Evolutionary conservation across 2,797 vertebrate species (phyloP).

Genomic region (Ptychadena robeensis): DNA sequence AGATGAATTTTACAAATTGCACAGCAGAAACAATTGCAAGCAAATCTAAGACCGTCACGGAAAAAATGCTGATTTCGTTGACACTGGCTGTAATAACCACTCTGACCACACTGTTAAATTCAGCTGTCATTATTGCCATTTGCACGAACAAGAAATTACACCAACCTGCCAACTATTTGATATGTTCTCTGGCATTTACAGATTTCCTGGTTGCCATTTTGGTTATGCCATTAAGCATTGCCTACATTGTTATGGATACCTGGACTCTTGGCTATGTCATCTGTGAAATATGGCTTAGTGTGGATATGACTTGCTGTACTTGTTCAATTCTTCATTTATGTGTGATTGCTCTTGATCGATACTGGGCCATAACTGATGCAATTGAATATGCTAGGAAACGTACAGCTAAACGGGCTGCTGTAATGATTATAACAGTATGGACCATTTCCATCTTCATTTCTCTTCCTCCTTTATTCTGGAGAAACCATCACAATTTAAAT

Average conservation of each 20-base stretch:
- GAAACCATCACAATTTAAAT: constrained; percentile 70
- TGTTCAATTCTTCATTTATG: constrained; percentile 91
- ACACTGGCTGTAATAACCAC: constrained; percentile 79
- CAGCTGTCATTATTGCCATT: constrained; percentile 84
- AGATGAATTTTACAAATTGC: constrained; percentile 84
- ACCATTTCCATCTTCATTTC: constrained; percentile 86
- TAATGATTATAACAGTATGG: constrained; percentile 85
- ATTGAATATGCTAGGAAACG: constrained; percentile 85
- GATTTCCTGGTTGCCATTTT: constrained; percentile 87
- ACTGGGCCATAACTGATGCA: constrained; percentile 91
- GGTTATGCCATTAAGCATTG: constrained; percentile 89
- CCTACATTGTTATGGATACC: constrained; percentile 82
- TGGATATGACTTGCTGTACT: constrained; percentile 91
- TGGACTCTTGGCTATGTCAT: constrained; percentile 85
- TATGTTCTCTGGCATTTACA: constrained; percentile 89
- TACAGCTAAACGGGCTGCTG: constrained; percentile 77
- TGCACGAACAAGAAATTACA: constrained; percentile 88
- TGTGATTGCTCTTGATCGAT: constrained; percentile 88
- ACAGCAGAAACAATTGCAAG: constrained; percentile 69
- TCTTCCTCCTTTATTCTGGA: constrained; percentile 87
- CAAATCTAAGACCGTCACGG: constrained; percentile 72
- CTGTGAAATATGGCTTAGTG: constrained; percentile 87
- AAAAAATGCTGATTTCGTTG: constrained; percentile 78
- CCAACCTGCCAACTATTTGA: constrained; percentile 89
- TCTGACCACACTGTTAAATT: constrained; percentile 82